Base-by-base conservation (phyloP, 2,888 invertebrate genomes). In the Phyllotreta striolata region DNA sequence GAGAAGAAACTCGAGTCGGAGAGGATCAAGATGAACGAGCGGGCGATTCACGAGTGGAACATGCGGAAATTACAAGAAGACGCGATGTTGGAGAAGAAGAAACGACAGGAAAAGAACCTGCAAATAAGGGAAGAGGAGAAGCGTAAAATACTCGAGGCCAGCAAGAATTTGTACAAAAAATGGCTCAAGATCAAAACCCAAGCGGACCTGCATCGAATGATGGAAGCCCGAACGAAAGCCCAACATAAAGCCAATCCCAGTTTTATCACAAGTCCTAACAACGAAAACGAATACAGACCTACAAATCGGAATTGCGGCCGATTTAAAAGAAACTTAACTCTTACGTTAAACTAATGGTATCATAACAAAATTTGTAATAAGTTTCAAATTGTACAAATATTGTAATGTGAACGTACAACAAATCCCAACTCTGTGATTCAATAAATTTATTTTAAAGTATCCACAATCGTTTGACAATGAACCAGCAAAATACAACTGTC, bases 171-270 rank as follows among this genome's bases (percentile, higher is more conserved):
- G 39, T 52, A 52, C 12, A 8, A n/a, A 35, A 52, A 52, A 38
- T 52, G 52, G 52, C 39, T 52, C 9, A 52, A 34, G n/a, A 38
- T 52, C 13, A 52, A 52, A n/a, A 39, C 37, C 5, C 38, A 52
- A 38, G 52, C 52, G 0, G 52, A 52, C 39, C 13, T 38, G 13
- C 12, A 52, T 7, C 37, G 34, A 52, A 52, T 37, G 9, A 10
- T 12, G 7, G 38, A 52, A 38, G 38, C n/a, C 2, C 37, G 13
- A 52, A 4, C 8, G 0, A 52, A 39, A 38, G 38, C 24, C 4
- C 24, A 24, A 4, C 24, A 24, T 3, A 24, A 24, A 24, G 24
- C 24, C 4, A 1, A 24, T 4, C 2, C 24, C 24, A 24, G 24
- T 4, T 24, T 24, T 4, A 24, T 24, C 24, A 4, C 24, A 24